Base-by-base conservation (phyloP, 2,113 vertebrate species). In the Glaucomys volans region DNA sequence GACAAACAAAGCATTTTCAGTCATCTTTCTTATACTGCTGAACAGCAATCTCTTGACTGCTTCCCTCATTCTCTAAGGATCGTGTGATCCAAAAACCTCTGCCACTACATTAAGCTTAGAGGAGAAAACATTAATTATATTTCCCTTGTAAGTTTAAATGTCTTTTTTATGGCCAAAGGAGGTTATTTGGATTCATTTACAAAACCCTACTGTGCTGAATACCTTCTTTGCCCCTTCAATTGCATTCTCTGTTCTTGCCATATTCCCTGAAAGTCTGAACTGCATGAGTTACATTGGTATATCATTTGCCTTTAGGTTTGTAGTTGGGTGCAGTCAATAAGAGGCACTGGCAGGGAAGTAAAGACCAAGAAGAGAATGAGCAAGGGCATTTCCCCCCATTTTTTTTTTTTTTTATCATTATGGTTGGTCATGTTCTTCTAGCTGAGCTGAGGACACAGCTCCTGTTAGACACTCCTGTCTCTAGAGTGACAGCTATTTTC, bases 61-160 rank as follows among this genome's bases (percentile, higher is more conserved):
- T 54, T 54, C 32, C 86, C 90, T 71, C 32, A 90, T 83, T 90
- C 35, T 37, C 76, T 59, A 81, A 16, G 50, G 62, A 52, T 18
- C n/a, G 52, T 8, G 87, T 59, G 28, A 28, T 66, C 74, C 30
- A 42, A 85, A 95, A 35, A 8, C 0, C 35, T 62, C 37, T 57
- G 77, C 54, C 5, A 24, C 44, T 71, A n/a, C 44, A 81, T 91
- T 95, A 77, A 95, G 35, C 16, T 88, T 81, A 50, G 9, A 85
- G 74, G 8, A 91, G 52, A 42, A 80, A 91, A 95, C 1, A 75
- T 4, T 66, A 86, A 92, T 67, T 93, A 6, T 59, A 86, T 92
- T 67, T 87, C 28, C n/a, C 28, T 90, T 75, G 67, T 10, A 52
- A 32, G 22, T 71, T 52, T 71, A 89, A 91, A 76, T 82, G 50